Evolutionary conservation across 2,113 vertebrate species (phyloP).

Genomic region (Corythaixoides concolor): DNA sequence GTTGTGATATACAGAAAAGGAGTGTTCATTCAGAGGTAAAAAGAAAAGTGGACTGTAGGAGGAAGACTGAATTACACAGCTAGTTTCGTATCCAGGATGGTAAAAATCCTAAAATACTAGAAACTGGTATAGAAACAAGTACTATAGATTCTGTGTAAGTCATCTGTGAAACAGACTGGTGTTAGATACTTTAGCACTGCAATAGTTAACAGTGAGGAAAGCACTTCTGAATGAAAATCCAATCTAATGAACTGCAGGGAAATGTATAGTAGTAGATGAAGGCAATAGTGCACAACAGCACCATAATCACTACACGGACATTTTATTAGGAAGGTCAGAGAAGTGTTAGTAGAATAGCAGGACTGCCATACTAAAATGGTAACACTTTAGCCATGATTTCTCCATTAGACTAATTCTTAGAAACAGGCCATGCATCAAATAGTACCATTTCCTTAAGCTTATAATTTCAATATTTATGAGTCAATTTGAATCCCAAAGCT

Average conservation of each 20-base stretch:
- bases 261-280: not conserved
- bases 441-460: conserved; percentile 53
- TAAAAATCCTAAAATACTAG: not conserved
- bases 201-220: not conserved
- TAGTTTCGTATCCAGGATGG: not conserved
- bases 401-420: conserved; percentile 47
- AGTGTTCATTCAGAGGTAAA: not conserved
- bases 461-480: conserved; percentile 73
- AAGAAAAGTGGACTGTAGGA: not conserved
- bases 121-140: not conserved
- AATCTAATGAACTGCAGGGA: not conserved
- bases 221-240: not conserved
- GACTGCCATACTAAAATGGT: not conserved
- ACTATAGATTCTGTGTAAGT: not conserved
- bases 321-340: not conserved
- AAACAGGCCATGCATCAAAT: conserved; percentile 53
- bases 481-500: conserved; percentile 72
- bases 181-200: not conserved
- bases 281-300: not conserved
- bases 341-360: not conserved
- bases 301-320: not conserved
- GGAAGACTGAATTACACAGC: not conserved
- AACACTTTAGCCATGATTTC: not conserved
- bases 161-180: not conserved
- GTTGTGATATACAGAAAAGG: not conserved